Base-by-base conservation (phyloP, 1,140 invertebrate species). In the Stratiolaelaps scimitus region DNA sequence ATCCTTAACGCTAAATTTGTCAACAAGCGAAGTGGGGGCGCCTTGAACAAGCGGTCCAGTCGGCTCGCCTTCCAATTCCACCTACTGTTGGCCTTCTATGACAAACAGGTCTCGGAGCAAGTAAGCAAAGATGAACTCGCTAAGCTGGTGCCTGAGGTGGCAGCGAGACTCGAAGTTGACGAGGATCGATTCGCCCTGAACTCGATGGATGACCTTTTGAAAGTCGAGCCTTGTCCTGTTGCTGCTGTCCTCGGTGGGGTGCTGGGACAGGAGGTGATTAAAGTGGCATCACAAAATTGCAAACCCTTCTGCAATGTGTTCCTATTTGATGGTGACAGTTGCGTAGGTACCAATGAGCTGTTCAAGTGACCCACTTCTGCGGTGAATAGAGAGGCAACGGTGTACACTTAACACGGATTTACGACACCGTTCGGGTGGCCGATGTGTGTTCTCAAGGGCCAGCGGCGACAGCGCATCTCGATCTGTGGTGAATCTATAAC, bases 241-340 rank as follows among this genome's bases (percentile, higher is more conserved):
- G 53, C 53, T 23, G 53, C 53, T 15, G 34, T 34, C 10, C 26
- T 60, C 17, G 53, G 53, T 15, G 53, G 53, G 6, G 53, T 60
- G 15, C 20, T 60, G 1, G 53, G 53, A 15, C 53, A 60, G 10
- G 53, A 60, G 26, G 53, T 60, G 17, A 34, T 60, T 26, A 60
- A 60, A 34, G 53, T 60, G 26, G 53, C 53, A 2, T 60, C 53
- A 20, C 53, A 60, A 34, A 60, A 60, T 60, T 60, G 53, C 23
- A 26, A 29, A 17, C 53, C 53, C 26, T 60, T 60, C 53, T 34
- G 34, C 23, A 60, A 60, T 60, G 26, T 34, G 4, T 60, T 60
- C 53, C 15, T 60, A 19, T 60, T 60, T 34, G 53, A 60, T 34
- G 53, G 26, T n/a, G 53, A 60, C 34, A 60, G 26, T 10, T 60